These are phyloP conservation scores for Hormiphora californensis DNA, from an alignment of 37 sponge, comb jelly and placozoan species.

Conservation along the genomic window DNA sequence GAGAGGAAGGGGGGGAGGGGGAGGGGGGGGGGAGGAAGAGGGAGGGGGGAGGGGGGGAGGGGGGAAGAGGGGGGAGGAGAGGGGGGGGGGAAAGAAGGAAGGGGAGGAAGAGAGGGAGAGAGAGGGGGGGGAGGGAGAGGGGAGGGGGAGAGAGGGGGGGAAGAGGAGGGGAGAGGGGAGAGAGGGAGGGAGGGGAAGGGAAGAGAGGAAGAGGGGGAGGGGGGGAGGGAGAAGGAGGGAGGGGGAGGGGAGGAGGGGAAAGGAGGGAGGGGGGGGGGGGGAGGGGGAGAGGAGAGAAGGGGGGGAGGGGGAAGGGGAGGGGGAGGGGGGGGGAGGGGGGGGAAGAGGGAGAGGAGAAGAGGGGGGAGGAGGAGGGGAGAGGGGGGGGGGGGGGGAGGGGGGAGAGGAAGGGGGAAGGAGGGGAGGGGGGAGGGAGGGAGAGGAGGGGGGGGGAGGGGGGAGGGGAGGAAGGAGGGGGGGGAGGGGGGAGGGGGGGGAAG, in stretches of 20 bases:
- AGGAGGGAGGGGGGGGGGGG: background rate
- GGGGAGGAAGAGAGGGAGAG: background rate
- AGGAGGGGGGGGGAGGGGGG: background rate
- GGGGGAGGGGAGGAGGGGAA: background rate
- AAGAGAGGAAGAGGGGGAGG: background rate
- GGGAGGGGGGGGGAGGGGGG: background rate
- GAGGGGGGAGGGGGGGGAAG: too few species aligned
- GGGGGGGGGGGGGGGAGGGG: background rate
- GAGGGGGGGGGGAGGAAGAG: background rate
- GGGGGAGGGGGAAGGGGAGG: background rate
- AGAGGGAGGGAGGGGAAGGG: background rate
- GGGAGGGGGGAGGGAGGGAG: background rate
- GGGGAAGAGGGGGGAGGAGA: background rate
- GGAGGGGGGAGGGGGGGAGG: background rate
- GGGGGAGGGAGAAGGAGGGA: background rate
- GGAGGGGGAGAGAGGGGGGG: background rate
- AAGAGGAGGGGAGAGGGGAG: background rate
- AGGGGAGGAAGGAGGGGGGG: too few species aligned
- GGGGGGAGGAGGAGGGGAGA: background rate
- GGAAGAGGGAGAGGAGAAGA: background rate
- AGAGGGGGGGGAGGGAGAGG: background rate
- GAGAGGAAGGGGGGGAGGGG: background rate
- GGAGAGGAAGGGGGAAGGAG: background rate
- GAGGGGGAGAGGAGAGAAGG: background rate
- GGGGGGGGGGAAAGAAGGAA: background rate